Percentiles rank a stretch among this genome's conserved stretches.
These are phyloP conservation scores for Australoheros scitulus DNA, from an alignment of 2,113 vertebrate species.

Conservation along the genomic window DNA sequence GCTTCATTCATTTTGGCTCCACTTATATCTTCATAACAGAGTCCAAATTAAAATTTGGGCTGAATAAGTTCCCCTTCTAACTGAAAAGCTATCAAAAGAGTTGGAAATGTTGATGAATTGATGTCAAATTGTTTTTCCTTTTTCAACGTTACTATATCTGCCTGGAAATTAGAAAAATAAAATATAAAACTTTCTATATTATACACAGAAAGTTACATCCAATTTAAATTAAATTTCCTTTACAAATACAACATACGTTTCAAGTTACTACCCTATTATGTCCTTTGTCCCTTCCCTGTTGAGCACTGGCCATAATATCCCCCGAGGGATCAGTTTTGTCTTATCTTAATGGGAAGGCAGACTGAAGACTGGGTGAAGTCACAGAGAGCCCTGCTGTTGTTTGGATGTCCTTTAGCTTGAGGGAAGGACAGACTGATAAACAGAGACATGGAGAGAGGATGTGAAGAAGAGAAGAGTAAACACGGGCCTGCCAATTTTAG, in stretches of 20 bases:
- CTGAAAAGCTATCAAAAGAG: background rate
- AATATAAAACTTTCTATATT: too few relatives aligned
- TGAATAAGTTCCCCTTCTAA: background rate
- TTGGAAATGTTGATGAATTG: background rate
- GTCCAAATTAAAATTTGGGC: background rate
- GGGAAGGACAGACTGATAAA: conserved; percentile 68
- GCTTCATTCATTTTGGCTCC: background rate
- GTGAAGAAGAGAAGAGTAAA: conserved; percentile 32
- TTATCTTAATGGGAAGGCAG: conserved; percentile 55
- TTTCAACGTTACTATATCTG: background rate
- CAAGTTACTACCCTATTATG: background rate
- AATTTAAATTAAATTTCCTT: background rate
- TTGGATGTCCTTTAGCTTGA: conserved; percentile 67
- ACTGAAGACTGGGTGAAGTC: conserved; percentile 49
- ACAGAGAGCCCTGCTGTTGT: conserved; percentile 39
- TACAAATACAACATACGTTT: background rate
- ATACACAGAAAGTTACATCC: background rate
- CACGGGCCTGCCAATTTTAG: conserved; percentile 43
- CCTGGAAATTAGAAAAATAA: too few relatives aligned
- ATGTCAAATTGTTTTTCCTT: background rate
- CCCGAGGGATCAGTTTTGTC: conserved; percentile 40
- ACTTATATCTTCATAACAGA: background rate
- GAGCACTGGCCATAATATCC: conserved; percentile 10
- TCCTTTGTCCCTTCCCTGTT: background rate
- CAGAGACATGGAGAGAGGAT: conserved; percentile 43